Percentiles rank a stretch among this genome's conserved stretches.
Conservation (phyloP, 2,888 invertebrate species). For the Ephialtes manifestator region DNA sequence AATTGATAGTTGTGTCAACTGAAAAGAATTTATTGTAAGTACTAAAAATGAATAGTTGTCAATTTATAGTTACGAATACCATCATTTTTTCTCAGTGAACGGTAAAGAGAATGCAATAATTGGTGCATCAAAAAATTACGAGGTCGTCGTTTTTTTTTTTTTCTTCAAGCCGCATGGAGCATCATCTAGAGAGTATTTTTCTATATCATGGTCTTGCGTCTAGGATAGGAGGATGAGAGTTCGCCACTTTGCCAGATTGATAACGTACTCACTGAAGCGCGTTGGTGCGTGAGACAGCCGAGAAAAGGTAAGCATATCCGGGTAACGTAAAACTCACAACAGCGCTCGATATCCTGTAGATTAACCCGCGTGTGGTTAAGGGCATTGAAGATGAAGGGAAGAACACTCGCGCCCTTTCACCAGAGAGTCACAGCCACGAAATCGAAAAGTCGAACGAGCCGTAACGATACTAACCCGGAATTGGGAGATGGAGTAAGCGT, state of each 20-base stretch:
- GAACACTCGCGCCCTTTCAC: slow-evolving; percentile 28
- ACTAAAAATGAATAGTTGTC: too few species aligned
- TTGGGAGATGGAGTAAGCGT: slow-evolving; percentile 3
- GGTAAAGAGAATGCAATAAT: neutral
- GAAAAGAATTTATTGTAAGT: too few species aligned
- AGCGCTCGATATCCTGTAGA: neutral
- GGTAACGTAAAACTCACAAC: slow-evolving; percentile 33
- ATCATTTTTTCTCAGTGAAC: too few species aligned
- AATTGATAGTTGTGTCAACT: too few species aligned
- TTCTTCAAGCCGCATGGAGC: neutral
- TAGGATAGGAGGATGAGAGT: neutral
- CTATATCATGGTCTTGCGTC: neutral
- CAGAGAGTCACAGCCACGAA: slow-evolving; percentile 50
- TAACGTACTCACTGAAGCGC: slow-evolving; percentile 32
- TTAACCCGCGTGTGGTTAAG: slow-evolving; percentile 4
- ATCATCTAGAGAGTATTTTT: neutral
- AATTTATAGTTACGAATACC: too few species aligned
- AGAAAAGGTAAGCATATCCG: slow-evolving; percentile 21
- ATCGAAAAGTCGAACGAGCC: slow-evolving; percentile 58
- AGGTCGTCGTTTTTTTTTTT: neutral
- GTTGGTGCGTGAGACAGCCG: slow-evolving; percentile 29
- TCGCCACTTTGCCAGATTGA: slow-evolving; percentile 50
- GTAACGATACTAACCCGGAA: slow-evolving; percentile 47
- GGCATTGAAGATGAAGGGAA: slow-evolving; percentile 25
- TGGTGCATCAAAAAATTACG: neutral